Evolutionary conservation across 1,140 invertebrate genomes (phyloP), one percentile per base, ranked within the genome.

Genomic region (Drosophila tristis): DNA sequence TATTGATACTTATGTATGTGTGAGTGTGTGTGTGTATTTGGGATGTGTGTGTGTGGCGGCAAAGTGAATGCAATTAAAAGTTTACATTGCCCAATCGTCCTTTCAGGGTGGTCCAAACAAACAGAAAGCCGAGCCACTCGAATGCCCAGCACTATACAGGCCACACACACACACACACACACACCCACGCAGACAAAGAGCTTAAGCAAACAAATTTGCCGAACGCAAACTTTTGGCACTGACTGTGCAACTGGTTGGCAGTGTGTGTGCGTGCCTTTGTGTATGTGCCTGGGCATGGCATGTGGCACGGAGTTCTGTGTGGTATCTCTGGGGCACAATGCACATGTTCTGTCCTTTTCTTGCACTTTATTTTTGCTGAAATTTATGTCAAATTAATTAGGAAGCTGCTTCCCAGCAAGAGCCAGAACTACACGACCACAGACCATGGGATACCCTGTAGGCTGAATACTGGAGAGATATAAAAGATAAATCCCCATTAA

Each of bases 321-420:
- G 6, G 50, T 4, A 11, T 7, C 35, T 13, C 9, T 16, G 16
- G 8, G 29, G 51, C 42, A 74, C 79, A 81, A 81, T 68, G 71
- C 73, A 63, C 80, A 77, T 73, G 60, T 70, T 73, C 35, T 49
- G 64, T 15, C 49, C 50, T 31, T 29, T 54, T 47, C 65, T 42
- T 70, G 66, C 55, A 43, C 20, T 61, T 58, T 78, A 62, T 57
- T 62, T 55, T 68, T 71, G 66, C 60, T 63, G 75, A 74, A 87
- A 86, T 87, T 78, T 86, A 86, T 86, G 81, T 86, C 81, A 86
- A 86, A 87, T 86, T 86, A 86, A 86, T 86, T 87, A 86, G 75
- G 78, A 86, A 66, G 68, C 67, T 81, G 74, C 75, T 61, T 58
- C 45, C 60, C 11, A 54, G 49, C 29, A 3, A 39, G 13, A 49